A percentile compares a stretch with the other conserved stretches of the same genome.
These are phyloP conservation scores for Fabriciana adippe DNA, from an alignment of 2,888 invertebrate species.

Conservation along the genomic window DNA sequence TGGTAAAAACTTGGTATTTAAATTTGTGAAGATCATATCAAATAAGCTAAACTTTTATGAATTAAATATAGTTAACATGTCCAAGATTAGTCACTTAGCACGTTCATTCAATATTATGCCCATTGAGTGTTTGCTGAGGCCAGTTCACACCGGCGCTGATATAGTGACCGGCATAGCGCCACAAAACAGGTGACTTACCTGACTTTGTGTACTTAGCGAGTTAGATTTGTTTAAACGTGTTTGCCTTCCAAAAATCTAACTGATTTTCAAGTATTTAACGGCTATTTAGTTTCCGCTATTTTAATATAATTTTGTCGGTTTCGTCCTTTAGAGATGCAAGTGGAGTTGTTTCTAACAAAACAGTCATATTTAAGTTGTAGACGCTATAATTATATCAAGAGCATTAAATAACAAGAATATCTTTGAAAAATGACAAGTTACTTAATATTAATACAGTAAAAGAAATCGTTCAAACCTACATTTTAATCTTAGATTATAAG, in stretches of 20 bases:
- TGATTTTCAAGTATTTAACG: constrained; percentile 48
- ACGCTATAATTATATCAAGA: too few relatives aligned
- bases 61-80: background rate
- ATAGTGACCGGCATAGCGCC: constrained; percentile 48
- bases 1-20: too few relatives aligned
- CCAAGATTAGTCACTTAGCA: constrained; percentile 44
- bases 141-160: constrained; percentile 67
- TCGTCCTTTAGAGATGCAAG: background rate
- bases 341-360: background rate
- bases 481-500: background rate
- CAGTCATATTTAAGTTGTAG: too few relatives aligned
- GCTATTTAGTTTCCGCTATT: constrained; percentile 42
- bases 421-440: background rate
- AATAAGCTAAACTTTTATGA: too few relatives aligned
- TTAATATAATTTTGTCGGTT: constrained; percentile 33
- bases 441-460: too few relatives aligned
- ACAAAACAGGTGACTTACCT: constrained; percentile 73
- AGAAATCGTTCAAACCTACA: background rate
- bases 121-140: constrained; percentile 68
- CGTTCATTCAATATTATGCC: constrained; percentile 62
- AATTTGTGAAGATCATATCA: too few relatives aligned
- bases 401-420: background rate
- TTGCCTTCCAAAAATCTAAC: constrained; percentile 39
- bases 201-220: constrained; percentile 51
- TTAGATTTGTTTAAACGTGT: constrained; percentile 50